Evolutionary conservation across 2,113 vertebrate genomes (phyloP).

Genomic region (Ptychochromis oligacanthus): DNA sequence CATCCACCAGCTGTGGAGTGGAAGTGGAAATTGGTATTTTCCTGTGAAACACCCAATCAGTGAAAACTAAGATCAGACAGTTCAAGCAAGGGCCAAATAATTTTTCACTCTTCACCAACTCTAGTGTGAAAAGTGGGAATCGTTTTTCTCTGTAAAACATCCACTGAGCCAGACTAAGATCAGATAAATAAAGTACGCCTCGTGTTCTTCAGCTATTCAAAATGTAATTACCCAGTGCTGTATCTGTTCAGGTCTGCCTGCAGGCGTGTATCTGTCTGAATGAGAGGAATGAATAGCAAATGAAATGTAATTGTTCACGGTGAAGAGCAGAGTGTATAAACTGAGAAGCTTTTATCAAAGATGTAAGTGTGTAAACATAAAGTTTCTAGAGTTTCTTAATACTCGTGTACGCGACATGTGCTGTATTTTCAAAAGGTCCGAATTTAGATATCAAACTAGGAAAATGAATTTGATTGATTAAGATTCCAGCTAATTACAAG

Average conservation of each 20-base stretch:
- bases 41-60: constrained; percentile 3
- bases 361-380: not conserved
- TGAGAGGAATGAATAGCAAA: constrained; percentile 30
- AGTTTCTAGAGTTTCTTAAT: not conserved
- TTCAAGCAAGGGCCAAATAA: constrained; percentile 30
- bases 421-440: not conserved
- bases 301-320: constrained; percentile 7
- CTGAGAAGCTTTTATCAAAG: not conserved
- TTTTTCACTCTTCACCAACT: constrained; percentile 1
- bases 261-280: constrained; percentile 13
- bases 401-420: not conserved
- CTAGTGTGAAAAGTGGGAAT: not conserved
- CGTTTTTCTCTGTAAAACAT: constrained; percentile 26
- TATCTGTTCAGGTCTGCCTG: constrained; percentile 49
- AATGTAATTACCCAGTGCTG: constrained; percentile 34
- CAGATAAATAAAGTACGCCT: constrained; percentile 38
- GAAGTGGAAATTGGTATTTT: constrained; percentile 1
- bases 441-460: not conserved
- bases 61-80: constrained; percentile 9
- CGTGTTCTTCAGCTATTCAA: constrained; percentile 39
- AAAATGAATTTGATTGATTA: not conserved
- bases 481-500: not conserved
- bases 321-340: not conserved
- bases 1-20: not conserved
- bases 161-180: constrained; percentile 30